Base-by-base conservation (phyloP, 2,797 vertebrate species). In the Diglossa cyanea region DNA sequence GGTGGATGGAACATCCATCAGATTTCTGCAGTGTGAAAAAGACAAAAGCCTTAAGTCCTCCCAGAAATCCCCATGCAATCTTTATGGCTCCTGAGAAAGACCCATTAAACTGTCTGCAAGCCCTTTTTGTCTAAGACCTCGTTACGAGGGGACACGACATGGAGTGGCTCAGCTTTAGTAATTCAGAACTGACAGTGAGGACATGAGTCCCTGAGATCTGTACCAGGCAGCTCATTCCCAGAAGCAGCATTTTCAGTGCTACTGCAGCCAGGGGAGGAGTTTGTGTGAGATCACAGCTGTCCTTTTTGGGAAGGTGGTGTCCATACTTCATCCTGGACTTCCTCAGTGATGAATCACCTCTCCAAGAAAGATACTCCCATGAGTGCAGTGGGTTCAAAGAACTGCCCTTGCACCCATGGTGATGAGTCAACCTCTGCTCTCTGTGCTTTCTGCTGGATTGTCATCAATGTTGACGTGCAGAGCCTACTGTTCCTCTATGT, bases 371-470 rank as follows among this genome's bases (percentile, higher is more conserved):
- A 61, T 81, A 40, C 60, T 88, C 40, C 70, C 79, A 65, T 66
- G 51, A 73, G 48, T 55, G 14, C 86, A 88, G 44, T 11, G 53
- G 61, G 66, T 90, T 72, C 88, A 94, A 90, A 93, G 90, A 77
- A 51, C 44, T 78, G 73, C 11, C 72, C 55, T 90, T 84, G 68
- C 58, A 84, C n/a, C 51, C 85, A 63, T 55, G 55, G 62, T 17
- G 9, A 44, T 90, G 88, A 95, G 54, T 91, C 95, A 94, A 81
- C 16, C 24, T 44, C 62, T 84, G 51, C n/a, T 55, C 42, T 79
- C 71, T 50, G 7, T 70, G 62, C n/a, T 77, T 77, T 76, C 82
- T 80, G n/a, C n/a, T 86, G 68, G 26, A 65, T 21, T 76, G 48
- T 30, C 83, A 50, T n/a, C 40, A 67, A 0, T 2, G 0, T 8